These are phyloP conservation scores for Ophion obscuratus DNA, from an alignment of 2,888 invertebrate species.

Conservation along the genomic window DNA sequence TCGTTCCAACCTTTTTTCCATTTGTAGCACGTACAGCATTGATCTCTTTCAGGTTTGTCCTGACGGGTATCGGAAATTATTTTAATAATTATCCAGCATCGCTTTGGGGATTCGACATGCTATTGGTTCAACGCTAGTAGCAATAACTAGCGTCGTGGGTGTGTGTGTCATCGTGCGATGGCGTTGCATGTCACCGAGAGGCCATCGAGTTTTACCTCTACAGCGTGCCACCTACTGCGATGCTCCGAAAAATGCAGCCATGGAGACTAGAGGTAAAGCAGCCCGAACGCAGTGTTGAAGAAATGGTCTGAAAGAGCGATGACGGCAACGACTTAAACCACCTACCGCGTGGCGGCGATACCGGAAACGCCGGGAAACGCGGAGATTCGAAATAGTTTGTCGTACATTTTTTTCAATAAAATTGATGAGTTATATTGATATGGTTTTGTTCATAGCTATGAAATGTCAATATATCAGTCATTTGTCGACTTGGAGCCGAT, in stretches of 20 bases:
- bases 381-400: no score
- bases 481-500: no score
- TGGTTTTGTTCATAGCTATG: no score
- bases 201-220: neutral
- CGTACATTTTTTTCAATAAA: no score
- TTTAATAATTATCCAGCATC: neutral
- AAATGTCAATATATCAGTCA: no score
- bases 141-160: neutral
- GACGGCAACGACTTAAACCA: no score
- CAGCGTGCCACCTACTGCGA: conserved; percentile 71
- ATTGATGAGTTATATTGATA: no score
- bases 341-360: no score
- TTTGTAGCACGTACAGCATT: neutral
- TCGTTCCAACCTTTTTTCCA: neutral
- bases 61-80: neutral
- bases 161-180: neutral
- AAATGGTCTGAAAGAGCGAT: no score
- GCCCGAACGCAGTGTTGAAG: no score
- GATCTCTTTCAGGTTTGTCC: neutral
- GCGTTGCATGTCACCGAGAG: neutral
- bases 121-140: neutral
- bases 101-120: neutral
- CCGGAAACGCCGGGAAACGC: no score
- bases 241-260: conserved; percentile 40
- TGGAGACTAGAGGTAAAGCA: no score